These are phyloP conservation scores for Melanchra persicariae DNA, from an alignment of 2,888 invertebrate genomes.

Conservation along the genomic window DNA sequence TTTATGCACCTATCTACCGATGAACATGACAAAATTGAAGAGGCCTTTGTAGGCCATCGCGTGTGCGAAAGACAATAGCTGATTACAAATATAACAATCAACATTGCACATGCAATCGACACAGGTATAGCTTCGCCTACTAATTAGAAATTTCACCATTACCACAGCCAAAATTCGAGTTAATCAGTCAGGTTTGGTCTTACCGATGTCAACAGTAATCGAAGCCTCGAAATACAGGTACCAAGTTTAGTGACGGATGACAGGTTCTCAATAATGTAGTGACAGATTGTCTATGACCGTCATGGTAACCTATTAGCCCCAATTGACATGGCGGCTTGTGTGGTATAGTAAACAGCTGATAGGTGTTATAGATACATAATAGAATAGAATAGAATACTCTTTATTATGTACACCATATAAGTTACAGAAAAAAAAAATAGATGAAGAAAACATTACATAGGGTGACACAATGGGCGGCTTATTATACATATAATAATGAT, in stretches of 20 bases:
- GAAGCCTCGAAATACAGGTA: slow-evolving; percentile 18
- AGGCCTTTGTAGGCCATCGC: neutral
- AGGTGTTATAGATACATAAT: too few species aligned
- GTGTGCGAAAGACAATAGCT: slow-evolving; percentile 10
- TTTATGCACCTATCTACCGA: neutral
- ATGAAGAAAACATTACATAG: too few species aligned
- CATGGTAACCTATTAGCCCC: slow-evolving; percentile 49
- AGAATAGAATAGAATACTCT: too few species aligned
- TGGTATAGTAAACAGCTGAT: slow-evolving; percentile 22
- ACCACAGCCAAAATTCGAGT: slow-evolving; percentile 43
- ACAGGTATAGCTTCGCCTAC: slow-evolving; percentile 24
- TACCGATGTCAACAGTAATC: slow-evolving; percentile 34
- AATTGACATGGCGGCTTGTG: slow-evolving; percentile 32
- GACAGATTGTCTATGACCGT: slow-evolving; percentile 21
- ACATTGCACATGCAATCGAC: slow-evolving; percentile 9
- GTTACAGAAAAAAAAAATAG: too few species aligned
- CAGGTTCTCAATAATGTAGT: slow-evolving; percentile 35
- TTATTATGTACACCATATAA: too few species aligned
- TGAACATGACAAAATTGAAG: neutral
- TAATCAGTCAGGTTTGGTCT: slow-evolving; percentile 26
- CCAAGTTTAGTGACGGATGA: slow-evolving; percentile 20
- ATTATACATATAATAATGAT: too few species aligned
- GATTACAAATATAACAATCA: slow-evolving; percentile 30
- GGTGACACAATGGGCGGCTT: too few species aligned
- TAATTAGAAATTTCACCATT: slow-evolving; percentile 49